These are phyloP conservation scores for Epinotia ramella DNA, from an alignment of 2,888 invertebrate species.

Conservation along the genomic window DNA sequence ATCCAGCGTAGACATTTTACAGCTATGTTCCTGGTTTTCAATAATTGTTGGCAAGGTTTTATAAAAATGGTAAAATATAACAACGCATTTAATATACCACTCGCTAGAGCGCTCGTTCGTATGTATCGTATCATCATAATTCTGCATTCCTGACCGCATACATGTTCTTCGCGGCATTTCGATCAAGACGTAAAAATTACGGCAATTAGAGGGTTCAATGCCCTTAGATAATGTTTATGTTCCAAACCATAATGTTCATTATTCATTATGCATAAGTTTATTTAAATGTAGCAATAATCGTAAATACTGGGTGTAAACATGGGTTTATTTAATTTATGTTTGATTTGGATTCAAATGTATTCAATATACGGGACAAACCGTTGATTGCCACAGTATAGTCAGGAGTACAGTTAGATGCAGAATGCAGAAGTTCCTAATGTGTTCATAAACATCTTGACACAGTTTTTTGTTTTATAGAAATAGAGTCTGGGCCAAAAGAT, in stretches of 20 bases:
- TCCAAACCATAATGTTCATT: neutral
- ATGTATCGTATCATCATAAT: constrained; percentile 34
- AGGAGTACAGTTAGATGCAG: neutral
- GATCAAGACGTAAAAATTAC: constrained; percentile 74
- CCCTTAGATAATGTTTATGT: constrained; percentile 51
- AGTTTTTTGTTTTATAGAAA: neutral
- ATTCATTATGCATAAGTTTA: constrained; percentile 5
- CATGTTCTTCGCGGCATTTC: constrained; percentile 58
- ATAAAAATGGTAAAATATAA: too few relatives aligned
- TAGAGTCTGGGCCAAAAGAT: neutral
- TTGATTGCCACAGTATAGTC: neutral
- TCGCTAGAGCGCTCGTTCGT: neutral
- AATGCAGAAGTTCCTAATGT: neutral
- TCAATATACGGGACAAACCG: neutral
- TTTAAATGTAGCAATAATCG: constrained; percentile 23
- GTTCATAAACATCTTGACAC: neutral
- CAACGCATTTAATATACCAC: neutral
- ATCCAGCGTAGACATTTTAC: too few relatives aligned
- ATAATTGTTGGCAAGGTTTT: too few relatives aligned
- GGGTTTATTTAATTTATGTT: constrained; percentile 23
- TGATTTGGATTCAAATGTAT: constrained; percentile 5
- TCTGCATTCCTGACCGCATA: constrained; percentile 56
- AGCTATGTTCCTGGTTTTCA: too few relatives aligned
- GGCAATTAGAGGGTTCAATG: constrained; percentile 69
- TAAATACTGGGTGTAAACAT: constrained; percentile 19